Evolutionary conservation across 1,140 invertebrate genomes (phyloP).

Genomic region (Tenebrio molitor): DNA sequence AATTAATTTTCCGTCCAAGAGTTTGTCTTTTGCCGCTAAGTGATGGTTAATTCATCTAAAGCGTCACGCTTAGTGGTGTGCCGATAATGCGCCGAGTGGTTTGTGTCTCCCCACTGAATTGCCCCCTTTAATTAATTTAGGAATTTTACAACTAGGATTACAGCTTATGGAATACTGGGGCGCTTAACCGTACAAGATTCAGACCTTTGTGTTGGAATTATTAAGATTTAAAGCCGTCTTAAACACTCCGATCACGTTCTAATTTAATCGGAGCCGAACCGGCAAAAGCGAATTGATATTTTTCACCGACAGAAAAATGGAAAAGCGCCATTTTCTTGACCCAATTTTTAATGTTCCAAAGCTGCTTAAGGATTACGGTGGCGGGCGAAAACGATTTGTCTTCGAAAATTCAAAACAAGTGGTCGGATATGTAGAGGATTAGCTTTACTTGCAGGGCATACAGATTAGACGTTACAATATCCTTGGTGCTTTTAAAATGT

Average conservation of each 20-base stretch:
- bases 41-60: slow-evolving; percentile 40
- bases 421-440: neutral
- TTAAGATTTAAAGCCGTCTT: slow-evolving; percentile 31
- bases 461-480: no score
- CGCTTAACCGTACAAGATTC: slow-evolving; percentile 32
- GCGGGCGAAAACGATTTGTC: neutral
- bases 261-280: neutral
- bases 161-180: slow-evolving; percentile 18
- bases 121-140: slow-evolving; percentile 38
- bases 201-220: slow-evolving; percentile 34
- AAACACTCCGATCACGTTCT: slow-evolving; percentile 32
- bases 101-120: slow-evolving; percentile 36
- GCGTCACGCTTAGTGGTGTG: slow-evolving; percentile 35
- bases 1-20: slow-evolving; percentile 40
- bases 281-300: slow-evolving; percentile 1
- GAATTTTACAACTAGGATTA: slow-evolving; percentile 40
- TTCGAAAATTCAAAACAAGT: neutral
- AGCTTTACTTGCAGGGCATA: no score
- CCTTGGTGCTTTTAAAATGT: no score
- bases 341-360: slow-evolving; percentile 2
- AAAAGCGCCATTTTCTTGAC: slow-evolving; percentile 17
- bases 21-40: slow-evolving; percentile 37
- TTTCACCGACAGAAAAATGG: slow-evolving; percentile 7
- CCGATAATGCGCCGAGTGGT: slow-evolving; percentile 37
- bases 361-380: neutral